Base-by-base conservation (phyloP, 2,888 invertebrate species). In the Pseudanteris insignis region DNA sequence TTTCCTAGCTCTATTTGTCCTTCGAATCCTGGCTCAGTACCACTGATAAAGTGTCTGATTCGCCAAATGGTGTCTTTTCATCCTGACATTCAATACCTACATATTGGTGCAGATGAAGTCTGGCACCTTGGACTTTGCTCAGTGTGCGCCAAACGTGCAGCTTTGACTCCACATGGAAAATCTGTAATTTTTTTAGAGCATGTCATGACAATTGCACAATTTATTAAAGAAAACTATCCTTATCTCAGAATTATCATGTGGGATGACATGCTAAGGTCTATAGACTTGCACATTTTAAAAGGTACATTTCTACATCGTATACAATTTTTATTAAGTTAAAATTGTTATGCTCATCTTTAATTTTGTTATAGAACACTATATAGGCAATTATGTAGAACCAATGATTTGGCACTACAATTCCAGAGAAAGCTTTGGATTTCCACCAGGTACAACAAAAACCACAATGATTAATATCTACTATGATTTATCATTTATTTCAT, bases 31-130 rank as follows among this genome's bases (percentile, higher is more conserved):
- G 85, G 83, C 13, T 84, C 90, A 0, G 77, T 87, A 67, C 80
- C 82, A 0, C 74, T 92, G 26, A 84, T 92, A 0, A 81, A 84
- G 41, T 82, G 84, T 38, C 85, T 94, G 84, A 81, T 94, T 41
- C 85, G 86, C 51, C 93, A 94, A 79, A 85, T 87, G 1, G 77
- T 91, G 50, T 81, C 82, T 0, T 83, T 86, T 30, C 91, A 92
- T 77, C 86, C 87, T 0, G 82, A 84, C 60, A 81, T 84, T 50
- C 83, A 85, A 46, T 89, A 86, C 72, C 80, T 92, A 55, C 92
- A 92, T 78, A 90, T 92, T 65, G 92, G 92, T 1, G 90, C 89
- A 53, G 93, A 94, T 81, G 93, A 89, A 83, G 89, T 91, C 0
- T 92, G 90, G 87, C 89, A 91, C 72, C 81, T 86, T 69, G 88